Conservation (phyloP, 2,797 vertebrate genomes). For the Lepus oiostolus region DNA sequence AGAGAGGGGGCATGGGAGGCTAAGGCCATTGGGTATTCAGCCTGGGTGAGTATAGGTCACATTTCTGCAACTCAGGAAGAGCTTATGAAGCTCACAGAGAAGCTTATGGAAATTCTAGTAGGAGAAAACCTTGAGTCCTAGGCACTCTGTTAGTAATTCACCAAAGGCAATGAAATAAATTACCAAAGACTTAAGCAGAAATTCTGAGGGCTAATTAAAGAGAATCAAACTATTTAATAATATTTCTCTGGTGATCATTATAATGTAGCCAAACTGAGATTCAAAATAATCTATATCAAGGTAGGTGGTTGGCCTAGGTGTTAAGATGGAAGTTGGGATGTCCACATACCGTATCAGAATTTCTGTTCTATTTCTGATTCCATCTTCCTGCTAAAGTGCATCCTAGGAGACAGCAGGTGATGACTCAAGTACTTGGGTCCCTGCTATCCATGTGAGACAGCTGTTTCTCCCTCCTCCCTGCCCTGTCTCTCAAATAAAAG, state of each 20-base stretch:
- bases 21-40: conserved; percentile 76
- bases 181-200: conserved; percentile 80
- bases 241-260: conserved; percentile 65
- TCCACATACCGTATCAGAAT: no score
- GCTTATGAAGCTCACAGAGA: conserved; percentile 79
- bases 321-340: no score
- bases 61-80: neutral
- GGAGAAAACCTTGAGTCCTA: conserved; percentile 81
- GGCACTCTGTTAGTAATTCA: conserved; percentile 82
- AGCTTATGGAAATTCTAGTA: conserved; percentile 73
- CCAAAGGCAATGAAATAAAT: conserved; percentile 79
- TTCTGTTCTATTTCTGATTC: no score
- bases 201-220: conserved; percentile 76
- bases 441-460: no score
- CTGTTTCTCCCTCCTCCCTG: no score
- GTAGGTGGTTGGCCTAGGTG: no score
- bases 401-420: no score
- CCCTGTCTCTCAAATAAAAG: no score
- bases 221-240: conserved; percentile 73
- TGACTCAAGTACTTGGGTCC: no score
- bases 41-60: conserved; percentile 70
- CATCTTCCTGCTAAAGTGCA: no score
- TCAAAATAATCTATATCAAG: conserved; percentile 56
- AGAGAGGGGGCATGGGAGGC: neutral
- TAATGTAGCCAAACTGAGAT: conserved; percentile 46